A percentile compares a stretch with the other conserved stretches of the same genome.
These are phyloP conservation scores for Galendromus occidentalis DNA, from an alignment of 1,140 invertebrate genomes.

Conservation along the genomic window DNA sequence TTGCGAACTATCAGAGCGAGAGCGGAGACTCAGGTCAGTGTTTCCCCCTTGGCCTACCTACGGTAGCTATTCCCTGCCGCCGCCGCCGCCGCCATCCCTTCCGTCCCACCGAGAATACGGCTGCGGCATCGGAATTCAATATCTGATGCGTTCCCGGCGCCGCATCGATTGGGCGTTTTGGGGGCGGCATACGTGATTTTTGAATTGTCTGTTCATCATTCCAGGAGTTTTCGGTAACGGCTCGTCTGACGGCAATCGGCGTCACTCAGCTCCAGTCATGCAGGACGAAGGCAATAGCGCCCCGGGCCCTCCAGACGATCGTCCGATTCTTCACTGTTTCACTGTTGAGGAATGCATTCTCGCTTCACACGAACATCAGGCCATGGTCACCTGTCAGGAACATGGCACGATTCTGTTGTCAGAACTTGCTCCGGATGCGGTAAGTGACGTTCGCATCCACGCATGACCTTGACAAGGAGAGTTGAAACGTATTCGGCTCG, in stretches of 20 bases:
- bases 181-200: background rate
- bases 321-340: slow-evolving; percentile 31
- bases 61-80: too few relatives aligned
- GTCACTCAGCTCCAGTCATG: slow-evolving; percentile 58
- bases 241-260: slow-evolving; percentile 31
- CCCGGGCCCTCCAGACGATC: slow-evolving; percentile 13
- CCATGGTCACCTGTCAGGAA: slow-evolving; percentile 42
- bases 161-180: too few relatives aligned
- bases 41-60: too few relatives aligned
- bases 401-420: slow-evolving; percentile 49
- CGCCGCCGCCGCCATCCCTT: too few relatives aligned
- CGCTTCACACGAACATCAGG: slow-evolving; percentile 48
- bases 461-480: too few relatives aligned
- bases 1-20: slow-evolving; percentile 21
- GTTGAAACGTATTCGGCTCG: too few relatives aligned
- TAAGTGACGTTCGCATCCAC: too few relatives aligned
- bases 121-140: too few relatives aligned
- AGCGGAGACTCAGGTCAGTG: slow-evolving; percentile 24
- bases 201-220: background rate
- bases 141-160: too few relatives aligned
- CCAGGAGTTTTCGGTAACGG: slow-evolving; percentile 2
- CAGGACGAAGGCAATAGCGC: slow-evolving; percentile 27
- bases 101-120: too few relatives aligned
- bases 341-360: slow-evolving; percentile 90
- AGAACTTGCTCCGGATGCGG: slow-evolving; percentile 60